Evolutionary conservation across 2,113 vertebrate species (phyloP).

Genomic region (Greenwoodochromis staneri): DNA sequence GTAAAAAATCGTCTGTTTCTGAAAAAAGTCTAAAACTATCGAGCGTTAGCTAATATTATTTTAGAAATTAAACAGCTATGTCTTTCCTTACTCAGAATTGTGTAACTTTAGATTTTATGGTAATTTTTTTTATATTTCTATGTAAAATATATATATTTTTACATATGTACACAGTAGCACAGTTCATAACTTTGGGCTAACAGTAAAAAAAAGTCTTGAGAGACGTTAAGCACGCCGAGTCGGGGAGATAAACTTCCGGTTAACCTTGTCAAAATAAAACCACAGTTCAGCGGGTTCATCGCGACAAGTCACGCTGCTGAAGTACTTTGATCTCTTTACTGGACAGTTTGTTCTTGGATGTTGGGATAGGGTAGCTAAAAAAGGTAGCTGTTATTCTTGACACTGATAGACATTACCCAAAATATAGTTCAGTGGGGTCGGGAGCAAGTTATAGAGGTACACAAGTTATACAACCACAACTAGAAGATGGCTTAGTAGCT

Average conservation of each 20-base stretch:
- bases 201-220: background rate
- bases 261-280: conserved; percentile 3
- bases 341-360: background rate
- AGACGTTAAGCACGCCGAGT: fast-evolving
- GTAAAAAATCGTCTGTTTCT: background rate
- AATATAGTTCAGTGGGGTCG: background rate
- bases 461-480: background rate
- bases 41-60: background rate
- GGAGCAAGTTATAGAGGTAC: background rate
- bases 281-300: background rate
- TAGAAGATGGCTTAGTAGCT: background rate
- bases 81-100: background rate
- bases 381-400: background rate
- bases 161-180: background rate
- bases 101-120: background rate
- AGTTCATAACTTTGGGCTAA: background rate
- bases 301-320: background rate
- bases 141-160: background rate
- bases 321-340: background rate
- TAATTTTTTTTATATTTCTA: background rate
- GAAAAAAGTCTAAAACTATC: background rate
- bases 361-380: background rate
- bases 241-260: background rate
- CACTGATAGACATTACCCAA: background rate
- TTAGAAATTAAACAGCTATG: background rate